These are phyloP conservation scores for Melinaea menophilus DNA, from an alignment of 2,888 invertebrate genomes.

Conservation along the genomic window DNA sequence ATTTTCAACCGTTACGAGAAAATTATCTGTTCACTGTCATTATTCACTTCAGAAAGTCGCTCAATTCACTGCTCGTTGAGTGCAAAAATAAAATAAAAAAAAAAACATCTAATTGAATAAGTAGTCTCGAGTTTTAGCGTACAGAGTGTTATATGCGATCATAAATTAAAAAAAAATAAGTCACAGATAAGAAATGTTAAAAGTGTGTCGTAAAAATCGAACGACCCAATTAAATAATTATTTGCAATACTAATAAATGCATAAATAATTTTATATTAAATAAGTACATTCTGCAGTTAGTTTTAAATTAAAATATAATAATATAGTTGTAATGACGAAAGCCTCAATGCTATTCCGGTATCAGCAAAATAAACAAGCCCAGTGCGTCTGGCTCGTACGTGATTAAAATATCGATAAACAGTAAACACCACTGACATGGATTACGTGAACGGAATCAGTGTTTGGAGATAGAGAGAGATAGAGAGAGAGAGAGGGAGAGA, in stretches of 20 bases:
- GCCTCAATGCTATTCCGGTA: constrained; percentile 13
- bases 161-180: too few relatives aligned
- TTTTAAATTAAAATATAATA: neutral
- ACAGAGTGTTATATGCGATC: too few relatives aligned
- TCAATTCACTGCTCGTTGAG: constrained; percentile 18
- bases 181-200: too few relatives aligned
- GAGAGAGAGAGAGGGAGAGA: too few relatives aligned
- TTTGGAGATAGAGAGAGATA: too few relatives aligned
- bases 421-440: constrained; percentile 26
- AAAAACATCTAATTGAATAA: constrained; percentile 19
- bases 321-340: constrained; percentile 11
- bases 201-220: too few relatives aligned
- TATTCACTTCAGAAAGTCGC: constrained; percentile 31
- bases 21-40: constrained; percentile 27
- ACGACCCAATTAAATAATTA: neutral
- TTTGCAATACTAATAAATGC: neutral
- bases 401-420: constrained; percentile 32
- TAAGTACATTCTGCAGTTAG: neutral
- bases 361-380: constrained; percentile 15
- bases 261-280: too few relatives aligned
- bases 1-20: constrained; percentile 33
- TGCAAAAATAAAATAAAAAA: constrained; percentile 15
- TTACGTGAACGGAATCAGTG: constrained; percentile 25
- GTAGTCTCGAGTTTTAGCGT: neutral
- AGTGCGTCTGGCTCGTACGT: constrained; percentile 25